phyloP scores from a whole-genome alignment of 2,888 invertebrate species.

The Drosophila bunnanda region DNA sequence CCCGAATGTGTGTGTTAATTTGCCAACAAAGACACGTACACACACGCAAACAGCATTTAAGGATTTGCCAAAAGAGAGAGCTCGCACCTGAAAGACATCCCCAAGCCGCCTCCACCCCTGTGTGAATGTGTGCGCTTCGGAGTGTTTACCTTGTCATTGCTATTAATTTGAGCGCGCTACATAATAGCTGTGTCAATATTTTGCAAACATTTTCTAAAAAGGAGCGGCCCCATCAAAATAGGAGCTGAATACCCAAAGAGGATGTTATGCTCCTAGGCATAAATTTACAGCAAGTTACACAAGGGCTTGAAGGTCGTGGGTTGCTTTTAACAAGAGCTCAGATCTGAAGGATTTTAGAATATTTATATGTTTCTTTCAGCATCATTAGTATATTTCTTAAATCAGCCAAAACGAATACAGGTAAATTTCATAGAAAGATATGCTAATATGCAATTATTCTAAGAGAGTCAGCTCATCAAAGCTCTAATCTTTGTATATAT shows the following conservation, averaged over 20 bases:
- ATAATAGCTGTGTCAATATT: constrained; percentile 77
- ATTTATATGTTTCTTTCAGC: background rate
- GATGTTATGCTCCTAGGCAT: constrained; percentile 9
- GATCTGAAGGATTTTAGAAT: background rate
- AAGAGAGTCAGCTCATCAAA: too few relatives aligned
- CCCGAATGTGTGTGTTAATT: constrained; percentile 66
- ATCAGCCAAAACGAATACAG: too few relatives aligned
- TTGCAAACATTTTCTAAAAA: constrained; percentile 66
- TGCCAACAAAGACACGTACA: constrained; percentile 75
- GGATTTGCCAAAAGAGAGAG: constrained; percentile 58
- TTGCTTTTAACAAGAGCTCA: background rate
- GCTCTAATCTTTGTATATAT: too few relatives aligned
- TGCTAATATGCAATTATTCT: background rate
- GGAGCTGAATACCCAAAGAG: background rate
- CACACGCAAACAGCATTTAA: constrained; percentile 72
- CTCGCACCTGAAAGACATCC: constrained; percentile 57
- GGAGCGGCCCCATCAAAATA: constrained; percentile 35
- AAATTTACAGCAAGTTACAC: constrained; percentile 42
- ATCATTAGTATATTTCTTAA: background rate
- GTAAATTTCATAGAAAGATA: too few relatives aligned
- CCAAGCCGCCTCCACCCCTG: constrained; percentile 5
- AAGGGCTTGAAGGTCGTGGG: constrained; percentile 3
- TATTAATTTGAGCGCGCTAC: constrained; percentile 73
- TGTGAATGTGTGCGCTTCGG: constrained; percentile 21
- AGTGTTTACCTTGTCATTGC: constrained; percentile 69